phyloP scores from a whole-genome alignment of 2,797 vertebrate species.

The Rhinella marina region DNA sequence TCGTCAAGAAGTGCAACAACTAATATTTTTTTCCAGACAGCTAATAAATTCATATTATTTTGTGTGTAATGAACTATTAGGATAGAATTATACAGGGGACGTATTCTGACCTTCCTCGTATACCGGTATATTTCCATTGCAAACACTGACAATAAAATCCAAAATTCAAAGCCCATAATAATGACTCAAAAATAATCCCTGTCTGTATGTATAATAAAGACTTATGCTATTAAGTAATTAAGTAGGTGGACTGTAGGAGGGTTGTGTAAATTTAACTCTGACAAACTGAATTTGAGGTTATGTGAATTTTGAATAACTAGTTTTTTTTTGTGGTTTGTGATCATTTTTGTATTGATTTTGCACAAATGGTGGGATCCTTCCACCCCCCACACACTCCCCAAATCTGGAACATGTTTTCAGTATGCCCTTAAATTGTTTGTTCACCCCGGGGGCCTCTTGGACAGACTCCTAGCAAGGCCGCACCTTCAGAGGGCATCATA shows the following conservation, averaged over 20 bases:
- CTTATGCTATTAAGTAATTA: background rate
- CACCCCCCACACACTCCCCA: no score
- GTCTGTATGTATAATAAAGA: background rate
- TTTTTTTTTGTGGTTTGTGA: no score
- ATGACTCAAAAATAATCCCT: background rate
- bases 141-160: background rate
- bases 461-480: no score
- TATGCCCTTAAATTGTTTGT: no score
- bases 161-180: background rate
- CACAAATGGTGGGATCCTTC: no score
- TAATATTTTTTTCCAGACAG: background rate
- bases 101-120: background rate
- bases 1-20: conserved; percentile 42
- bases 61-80: background rate
- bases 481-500: no score
- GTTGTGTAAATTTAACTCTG: no score
- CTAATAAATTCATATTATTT: background rate
- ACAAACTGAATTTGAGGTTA: no score
- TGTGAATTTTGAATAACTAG: no score
- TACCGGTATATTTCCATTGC: background rate
- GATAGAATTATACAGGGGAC: background rate
- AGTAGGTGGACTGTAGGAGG: background rate
- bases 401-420: no score
- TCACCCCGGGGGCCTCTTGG: no score
- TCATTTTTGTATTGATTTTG: no score